Evolutionary conservation across 2,797 vertebrate species (phyloP).

Genomic region (Aplochiton taeniatus): DNA sequence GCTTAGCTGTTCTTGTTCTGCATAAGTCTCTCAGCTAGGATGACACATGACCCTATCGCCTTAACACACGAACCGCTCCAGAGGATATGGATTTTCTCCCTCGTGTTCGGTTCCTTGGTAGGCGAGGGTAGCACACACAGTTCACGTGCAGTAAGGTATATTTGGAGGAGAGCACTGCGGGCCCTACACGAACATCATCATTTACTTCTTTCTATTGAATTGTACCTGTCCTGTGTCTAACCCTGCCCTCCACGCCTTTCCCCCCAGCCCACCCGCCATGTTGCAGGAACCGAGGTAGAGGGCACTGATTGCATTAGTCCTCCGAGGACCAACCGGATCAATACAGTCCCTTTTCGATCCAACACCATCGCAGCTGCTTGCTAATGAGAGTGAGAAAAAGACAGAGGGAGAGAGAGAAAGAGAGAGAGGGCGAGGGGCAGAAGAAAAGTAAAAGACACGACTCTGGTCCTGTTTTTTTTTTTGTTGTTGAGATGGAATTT

Average conservation of each 20-base stretch:
- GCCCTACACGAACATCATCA: no score
- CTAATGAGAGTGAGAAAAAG: conserved; percentile 80
- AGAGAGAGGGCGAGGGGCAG: conserved; percentile 25
- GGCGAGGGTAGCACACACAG: no score
- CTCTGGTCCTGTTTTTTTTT: no score
- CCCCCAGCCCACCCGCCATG: conserved; percentile 45
- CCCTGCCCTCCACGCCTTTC: conserved; percentile 27
- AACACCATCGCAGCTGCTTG: conserved; percentile 85
- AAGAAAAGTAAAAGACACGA: conserved; percentile 7
- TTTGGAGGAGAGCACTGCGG: no score
- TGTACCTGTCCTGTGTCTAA: conserved; percentile 42
- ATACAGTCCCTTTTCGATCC: conserved; percentile 87
- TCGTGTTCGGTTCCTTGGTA: no score
- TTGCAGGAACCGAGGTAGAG: conserved; percentile 37
- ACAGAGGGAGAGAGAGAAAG: neutral
- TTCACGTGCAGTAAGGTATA: no score
- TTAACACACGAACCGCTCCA: neutral
- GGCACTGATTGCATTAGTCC: conserved; percentile 82
- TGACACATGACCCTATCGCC: neutral
- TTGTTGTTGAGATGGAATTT: conserved; percentile 31
- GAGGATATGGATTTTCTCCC: no score
- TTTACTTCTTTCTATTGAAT: no score
- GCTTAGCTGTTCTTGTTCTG: neutral
- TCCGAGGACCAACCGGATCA: conserved; percentile 84
- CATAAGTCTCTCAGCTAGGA: neutral